Conservation (phyloP, 2,797 vertebrate species). For the Malurus splendens region DNA sequence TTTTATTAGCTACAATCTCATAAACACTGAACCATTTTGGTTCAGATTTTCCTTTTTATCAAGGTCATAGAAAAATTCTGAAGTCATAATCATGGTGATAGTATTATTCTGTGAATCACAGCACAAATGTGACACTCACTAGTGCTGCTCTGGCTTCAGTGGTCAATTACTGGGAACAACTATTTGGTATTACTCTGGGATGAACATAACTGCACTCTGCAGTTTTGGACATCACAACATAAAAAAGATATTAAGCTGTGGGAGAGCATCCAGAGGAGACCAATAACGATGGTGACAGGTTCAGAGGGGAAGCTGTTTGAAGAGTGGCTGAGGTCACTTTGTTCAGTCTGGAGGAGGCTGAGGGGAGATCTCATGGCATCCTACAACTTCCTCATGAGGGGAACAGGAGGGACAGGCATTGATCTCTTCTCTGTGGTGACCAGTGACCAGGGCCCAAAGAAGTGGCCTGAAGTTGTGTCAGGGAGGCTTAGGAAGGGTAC, state of each 20-base stretch:
- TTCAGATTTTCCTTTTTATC: not conserved
- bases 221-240: not conserved
- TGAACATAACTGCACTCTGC: not conserved
- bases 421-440: not conserved
- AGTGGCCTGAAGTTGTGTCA: not conserved
- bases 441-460: not conserved
- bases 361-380: not conserved
- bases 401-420: not conserved
- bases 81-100: not conserved
- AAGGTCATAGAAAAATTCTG: not conserved
- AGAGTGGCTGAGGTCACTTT: not conserved
- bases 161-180: not conserved
- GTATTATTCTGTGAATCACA: not conserved
- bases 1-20: not conserved
- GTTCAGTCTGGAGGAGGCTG: not conserved
- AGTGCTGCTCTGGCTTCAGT: not conserved
- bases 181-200: not conserved
- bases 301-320: fast-evolving
- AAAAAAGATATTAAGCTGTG: not conserved
- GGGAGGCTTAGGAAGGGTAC: not conserved
- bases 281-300: not conserved
- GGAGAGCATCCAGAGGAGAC: not conserved
- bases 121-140: not conserved
- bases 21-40: not conserved
- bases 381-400: fast-evolving